A percentile compares a stretch with the other conserved stretches of the same genome.
Conservation (phyloP, 1,140 invertebrate species). For the Drosophila teissieri region DNA sequence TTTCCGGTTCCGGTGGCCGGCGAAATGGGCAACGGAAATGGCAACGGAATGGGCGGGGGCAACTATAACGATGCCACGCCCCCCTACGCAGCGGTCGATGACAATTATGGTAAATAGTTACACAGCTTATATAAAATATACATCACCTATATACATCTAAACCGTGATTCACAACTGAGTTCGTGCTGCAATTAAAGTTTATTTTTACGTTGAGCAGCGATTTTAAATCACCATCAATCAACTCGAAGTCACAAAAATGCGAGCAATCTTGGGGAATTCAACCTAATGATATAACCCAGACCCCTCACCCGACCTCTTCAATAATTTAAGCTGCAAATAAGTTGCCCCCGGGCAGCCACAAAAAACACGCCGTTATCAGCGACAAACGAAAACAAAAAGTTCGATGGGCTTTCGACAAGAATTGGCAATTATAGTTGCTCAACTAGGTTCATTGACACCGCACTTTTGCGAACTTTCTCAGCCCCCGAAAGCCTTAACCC, state of each 20-base stretch:
- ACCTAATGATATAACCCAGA: neutral
- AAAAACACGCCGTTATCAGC: constrained; percentile 18
- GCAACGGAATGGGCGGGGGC: constrained; percentile 16
- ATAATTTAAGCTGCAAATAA: constrained; percentile 23
- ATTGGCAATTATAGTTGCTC: constrained; percentile 50
- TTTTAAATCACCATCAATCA: neutral
- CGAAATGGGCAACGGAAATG: constrained; percentile 50
- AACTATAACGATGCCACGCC: constrained; percentile 67
- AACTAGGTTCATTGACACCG: constrained; percentile 55
- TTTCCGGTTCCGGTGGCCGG: constrained; percentile 63
- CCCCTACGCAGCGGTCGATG: constrained; percentile 78
- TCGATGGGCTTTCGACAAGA: constrained; percentile 53
- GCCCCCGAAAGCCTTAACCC: constrained; percentile 8
- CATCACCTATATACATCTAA: neutral
- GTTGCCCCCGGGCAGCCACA: constrained; percentile 2
- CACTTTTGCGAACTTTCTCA: constrained; percentile 35
- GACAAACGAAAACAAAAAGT: constrained; percentile 37
- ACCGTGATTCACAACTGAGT: neutral
- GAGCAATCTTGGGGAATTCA: neutral
- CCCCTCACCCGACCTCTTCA: neutral
- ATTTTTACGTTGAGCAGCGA: neutral
- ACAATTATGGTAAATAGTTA: constrained; percentile 80
- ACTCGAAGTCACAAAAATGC: neutral
- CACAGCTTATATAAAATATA: neutral
- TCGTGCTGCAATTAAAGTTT: neutral